Evolutionary conservation across 1,140 invertebrate genomes (phyloP).

Genomic region (Drosophila willistoni): DNA sequence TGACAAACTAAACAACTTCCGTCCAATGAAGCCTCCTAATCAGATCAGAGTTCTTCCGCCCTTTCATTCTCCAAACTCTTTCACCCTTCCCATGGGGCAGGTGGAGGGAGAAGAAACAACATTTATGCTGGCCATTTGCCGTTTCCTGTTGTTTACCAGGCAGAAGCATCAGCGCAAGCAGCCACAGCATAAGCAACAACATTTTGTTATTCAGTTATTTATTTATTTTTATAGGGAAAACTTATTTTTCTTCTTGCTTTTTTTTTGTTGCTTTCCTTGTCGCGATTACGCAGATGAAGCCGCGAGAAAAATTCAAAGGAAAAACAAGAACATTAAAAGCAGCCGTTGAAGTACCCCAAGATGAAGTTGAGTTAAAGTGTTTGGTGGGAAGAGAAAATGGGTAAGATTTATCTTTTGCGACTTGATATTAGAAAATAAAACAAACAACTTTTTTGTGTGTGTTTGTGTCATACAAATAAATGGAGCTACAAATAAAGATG

Average conservation of each 20-base stretch:
- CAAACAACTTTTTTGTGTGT: background rate
- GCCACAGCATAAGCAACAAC: conserved; percentile 21
- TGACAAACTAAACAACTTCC: conserved; percentile 38
- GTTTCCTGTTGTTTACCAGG: conserved; percentile 64
- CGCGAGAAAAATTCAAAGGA: conserved; percentile 45
- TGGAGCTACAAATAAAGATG: conserved; percentile 21
- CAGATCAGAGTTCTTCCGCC: conserved; percentile 49
- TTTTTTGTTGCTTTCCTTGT: background rate
- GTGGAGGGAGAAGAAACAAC: background rate
- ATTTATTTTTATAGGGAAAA: conserved; percentile 62
- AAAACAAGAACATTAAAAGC: conserved; percentile 68
- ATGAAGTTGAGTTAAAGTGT: conserved; percentile 35
- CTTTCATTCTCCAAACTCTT: background rate
- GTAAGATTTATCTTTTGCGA: conserved; percentile 33
- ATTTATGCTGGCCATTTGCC: conserved; percentile 17
- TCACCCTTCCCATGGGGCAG: background rate
- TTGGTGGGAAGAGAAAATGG: background rate
- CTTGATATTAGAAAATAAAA: conserved; percentile 35
- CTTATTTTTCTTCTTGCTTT: conserved; percentile 42
- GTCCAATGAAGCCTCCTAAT: conserved; percentile 35
- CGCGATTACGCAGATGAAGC: conserved; percentile 56
- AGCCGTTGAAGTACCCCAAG: conserved; percentile 46
- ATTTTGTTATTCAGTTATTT: conserved; percentile 71
- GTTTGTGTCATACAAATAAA: background rate
- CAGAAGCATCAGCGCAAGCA: background rate